phyloP scores from a whole-genome alignment of 2,888 invertebrate genomes.

The Polyommatus iphigenia region DNA sequence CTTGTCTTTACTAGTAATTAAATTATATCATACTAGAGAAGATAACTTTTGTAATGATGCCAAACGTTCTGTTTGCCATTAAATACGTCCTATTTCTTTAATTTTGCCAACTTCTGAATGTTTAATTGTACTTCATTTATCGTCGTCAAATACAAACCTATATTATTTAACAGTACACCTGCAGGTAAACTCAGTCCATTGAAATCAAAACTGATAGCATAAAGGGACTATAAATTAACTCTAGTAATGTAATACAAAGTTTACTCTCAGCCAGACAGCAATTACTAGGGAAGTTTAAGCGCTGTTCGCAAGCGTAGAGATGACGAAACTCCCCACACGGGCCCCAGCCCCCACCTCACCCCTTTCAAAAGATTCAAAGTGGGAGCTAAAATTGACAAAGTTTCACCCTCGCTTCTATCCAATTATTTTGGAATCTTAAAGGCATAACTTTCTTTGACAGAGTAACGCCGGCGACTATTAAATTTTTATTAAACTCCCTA shows the following conservation, averaged over 20 bases:
- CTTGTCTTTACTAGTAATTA: not conserved
- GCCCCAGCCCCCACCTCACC: constrained; percentile 53
- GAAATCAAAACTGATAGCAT: constrained; percentile 64
- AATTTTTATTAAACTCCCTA: constrained; percentile 38
- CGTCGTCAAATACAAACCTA: not conserved
- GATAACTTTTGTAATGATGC: not conserved
- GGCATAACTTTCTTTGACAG: constrained; percentile 60
- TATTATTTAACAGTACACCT: not conserved
- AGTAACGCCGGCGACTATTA: constrained; percentile 39
- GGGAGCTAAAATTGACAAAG: constrained; percentile 66
- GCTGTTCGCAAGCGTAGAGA: constrained; percentile 72
- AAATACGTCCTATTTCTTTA: not conserved
- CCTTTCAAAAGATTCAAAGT: constrained; percentile 62
- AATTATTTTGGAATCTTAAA: constrained; percentile 68
- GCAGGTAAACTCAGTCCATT: constrained; percentile 34
- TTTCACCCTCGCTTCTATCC: constrained; percentile 58
- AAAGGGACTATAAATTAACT: constrained; percentile 77
- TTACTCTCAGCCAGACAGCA: constrained; percentile 77
- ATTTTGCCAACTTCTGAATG: too few species aligned
- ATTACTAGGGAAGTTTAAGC: constrained; percentile 75
- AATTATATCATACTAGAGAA: not conserved
- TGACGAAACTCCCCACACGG: constrained; percentile 43
- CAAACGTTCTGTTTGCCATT: not conserved
- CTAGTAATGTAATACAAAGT: constrained; percentile 77
- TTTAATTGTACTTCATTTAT: too few species aligned